These are phyloP conservation scores for Thymelicus lineola DNA, from an alignment of 2,888 invertebrate species.

Conservation along the genomic window DNA sequence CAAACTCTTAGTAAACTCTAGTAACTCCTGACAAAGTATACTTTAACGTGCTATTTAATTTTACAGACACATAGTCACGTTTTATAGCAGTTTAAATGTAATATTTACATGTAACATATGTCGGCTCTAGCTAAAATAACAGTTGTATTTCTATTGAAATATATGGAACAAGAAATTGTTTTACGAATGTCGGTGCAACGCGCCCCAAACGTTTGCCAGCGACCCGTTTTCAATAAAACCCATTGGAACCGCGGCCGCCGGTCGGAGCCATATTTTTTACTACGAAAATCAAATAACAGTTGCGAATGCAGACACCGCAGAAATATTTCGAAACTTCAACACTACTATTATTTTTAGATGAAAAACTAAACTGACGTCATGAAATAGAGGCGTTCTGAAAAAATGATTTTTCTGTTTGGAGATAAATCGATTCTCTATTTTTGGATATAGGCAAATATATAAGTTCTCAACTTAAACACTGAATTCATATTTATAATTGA, in stretches of 20 bases:
- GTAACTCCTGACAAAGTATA: too few relatives aligned
- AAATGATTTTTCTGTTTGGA: too few relatives aligned
- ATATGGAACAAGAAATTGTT: conserved; percentile 3
- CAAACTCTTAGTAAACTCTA: too few relatives aligned
- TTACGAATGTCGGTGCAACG: not conserved
- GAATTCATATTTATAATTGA: too few relatives aligned
- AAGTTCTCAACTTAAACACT: too few relatives aligned
- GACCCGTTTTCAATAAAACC: conserved; percentile 32
- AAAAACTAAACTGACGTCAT: not conserved
- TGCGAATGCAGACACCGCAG: not conserved
- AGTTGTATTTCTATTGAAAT: conserved; percentile 5
- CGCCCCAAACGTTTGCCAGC: not conserved
- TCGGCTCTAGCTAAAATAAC: not conserved
- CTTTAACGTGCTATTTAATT: too few relatives aligned
- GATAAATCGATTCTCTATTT: too few relatives aligned
- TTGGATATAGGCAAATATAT: too few relatives aligned
- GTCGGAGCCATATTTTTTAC: conserved; percentile 10
- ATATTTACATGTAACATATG: too few relatives aligned
- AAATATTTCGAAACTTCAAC: not conserved
- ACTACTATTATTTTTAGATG: not conserved
- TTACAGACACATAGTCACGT: too few relatives aligned
- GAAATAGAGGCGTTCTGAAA: not conserved
- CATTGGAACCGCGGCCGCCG: conserved; percentile 3
- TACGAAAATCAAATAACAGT: conserved; percentile 18
- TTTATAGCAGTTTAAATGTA: too few relatives aligned